phyloP scores from a whole-genome alignment of 2,888 invertebrate species.

The Zygaena filipendulae region DNA sequence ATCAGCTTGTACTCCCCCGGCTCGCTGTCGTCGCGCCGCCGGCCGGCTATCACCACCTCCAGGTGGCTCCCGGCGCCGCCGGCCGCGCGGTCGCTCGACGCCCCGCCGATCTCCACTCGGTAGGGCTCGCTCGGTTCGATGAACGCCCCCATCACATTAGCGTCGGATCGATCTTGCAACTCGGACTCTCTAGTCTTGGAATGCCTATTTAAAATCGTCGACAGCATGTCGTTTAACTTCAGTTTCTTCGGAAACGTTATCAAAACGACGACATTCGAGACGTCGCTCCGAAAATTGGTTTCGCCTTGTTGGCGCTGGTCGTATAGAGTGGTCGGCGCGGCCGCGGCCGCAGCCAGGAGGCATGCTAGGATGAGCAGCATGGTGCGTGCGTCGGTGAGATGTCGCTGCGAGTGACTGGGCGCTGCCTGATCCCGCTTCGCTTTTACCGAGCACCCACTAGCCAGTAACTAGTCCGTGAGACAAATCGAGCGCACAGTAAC shows the following conservation, averaged over 20 bases:
- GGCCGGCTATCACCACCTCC: conserved; percentile 49
- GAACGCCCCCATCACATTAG: conserved; percentile 59
- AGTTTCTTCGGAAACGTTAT: conserved; percentile 65
- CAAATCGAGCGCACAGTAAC: conserved; percentile 61
- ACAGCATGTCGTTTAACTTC: conserved; percentile 7
- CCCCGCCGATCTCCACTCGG: conserved; percentile 70
- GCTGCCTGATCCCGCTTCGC: conserved; percentile 39
- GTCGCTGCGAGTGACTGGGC: conserved; percentile 40
- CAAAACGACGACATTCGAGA: conserved; percentile 79
- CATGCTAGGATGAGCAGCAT: conserved; percentile 37
- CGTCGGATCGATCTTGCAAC: conserved; percentile 49
- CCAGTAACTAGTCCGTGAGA: conserved; percentile 58
- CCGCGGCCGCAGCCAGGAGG: conserved; percentile 32
- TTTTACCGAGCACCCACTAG: conserved; percentile 51
- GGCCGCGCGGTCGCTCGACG: conserved; percentile 24
- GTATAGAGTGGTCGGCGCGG: conserved; percentile 46
- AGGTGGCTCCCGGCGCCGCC: conserved; percentile 33
- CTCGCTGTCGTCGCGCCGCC: conserved; percentile 32
- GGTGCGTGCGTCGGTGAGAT: conserved; percentile 38
- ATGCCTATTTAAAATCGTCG: background rate
- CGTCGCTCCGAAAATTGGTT: conserved; percentile 76
- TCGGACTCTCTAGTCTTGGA: conserved; percentile 16
- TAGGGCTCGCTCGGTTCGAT: conserved; percentile 77
- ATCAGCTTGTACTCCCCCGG: conserved; percentile 61
- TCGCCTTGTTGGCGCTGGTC: conserved; percentile 85